These are phyloP conservation scores for Actias luna DNA, from an alignment of 2,888 invertebrate species.

Conservation along the genomic window DNA sequence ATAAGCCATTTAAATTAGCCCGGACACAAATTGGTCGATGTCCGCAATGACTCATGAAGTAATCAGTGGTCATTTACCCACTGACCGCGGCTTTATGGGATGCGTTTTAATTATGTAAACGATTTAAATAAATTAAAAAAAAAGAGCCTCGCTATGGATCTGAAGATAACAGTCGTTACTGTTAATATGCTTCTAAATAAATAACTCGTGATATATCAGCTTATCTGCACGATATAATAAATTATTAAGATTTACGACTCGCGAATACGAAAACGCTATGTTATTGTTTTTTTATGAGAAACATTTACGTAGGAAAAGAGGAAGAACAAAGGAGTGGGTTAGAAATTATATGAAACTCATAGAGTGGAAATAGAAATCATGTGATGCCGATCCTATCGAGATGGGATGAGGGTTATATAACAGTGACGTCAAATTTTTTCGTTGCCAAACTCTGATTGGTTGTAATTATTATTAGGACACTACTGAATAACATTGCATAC, in stretches of 20 bases:
- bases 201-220: background rate
- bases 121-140: constrained; percentile 9
- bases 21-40: constrained; percentile 8
- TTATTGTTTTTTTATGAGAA: too few species aligned
- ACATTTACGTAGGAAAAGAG: too few species aligned
- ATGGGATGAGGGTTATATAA: too few species aligned
- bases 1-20: constrained; percentile 35
- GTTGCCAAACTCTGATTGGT: too few species aligned
- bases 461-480: too few species aligned
- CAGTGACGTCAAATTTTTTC: too few species aligned
- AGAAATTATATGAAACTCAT: too few species aligned
- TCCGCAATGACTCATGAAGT: constrained; percentile 20
- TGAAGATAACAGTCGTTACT: background rate
- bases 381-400: too few species aligned
- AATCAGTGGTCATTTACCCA: constrained; percentile 33
- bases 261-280: background rate
- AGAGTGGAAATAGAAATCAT: too few species aligned
- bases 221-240: background rate
- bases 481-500: too few species aligned
- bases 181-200: background rate
- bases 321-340: too few species aligned
- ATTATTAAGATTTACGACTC: background rate
- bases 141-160: background rate
- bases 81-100: constrained; percentile 3
- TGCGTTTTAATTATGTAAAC: background rate